Base-by-base conservation (phyloP, 1,140 invertebrate species). In the Aphis gossypii region DNA sequence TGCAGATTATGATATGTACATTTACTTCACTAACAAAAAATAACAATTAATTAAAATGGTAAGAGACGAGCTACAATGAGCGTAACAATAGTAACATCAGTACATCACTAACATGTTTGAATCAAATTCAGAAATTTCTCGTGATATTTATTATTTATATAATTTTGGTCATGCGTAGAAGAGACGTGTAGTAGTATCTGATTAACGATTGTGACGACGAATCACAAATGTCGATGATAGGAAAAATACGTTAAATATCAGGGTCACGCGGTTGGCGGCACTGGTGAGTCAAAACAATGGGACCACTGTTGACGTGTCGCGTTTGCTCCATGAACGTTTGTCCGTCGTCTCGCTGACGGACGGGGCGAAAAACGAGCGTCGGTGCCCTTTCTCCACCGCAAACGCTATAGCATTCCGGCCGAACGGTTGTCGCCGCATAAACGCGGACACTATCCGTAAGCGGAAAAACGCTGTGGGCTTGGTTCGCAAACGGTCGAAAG, bases 191-290 rank as follows among this genome's bases (percentile, higher is more conserved):
- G 60, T 76, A 76, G 11, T 46, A 46, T 76, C 60, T 76, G 14
- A 76, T n/a, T 76, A 76, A 76, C n/a, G 60, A n/a, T 41, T 14
- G 11, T 44, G 35, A 25, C 41, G 83, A 46, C 44, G 44, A 46
- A 83, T 46, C 38, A 86, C 84, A 14, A 46, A 48, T n/a, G 84
- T 35, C 4, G 6, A 88, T 88, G 87, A 89, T 89, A 90, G n/a
- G 38, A 60, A 35, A 90, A 90, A 90, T 68, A 41, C 89, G 89
- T 90, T 90, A 90, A 44, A 90, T 60, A 44, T 68, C 18, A 14
- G 30, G 14, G 21, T 35, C 25, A 41, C 2, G 48, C 8, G 2
- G 89, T 90, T 90, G 89, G 54, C 54, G 25, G 54, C 54, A 68
- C 89, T 90, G 51, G 51, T 18, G 54, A 11, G 44, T 90, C 38